phyloP scores from a whole-genome alignment of 2,113 vertebrate species.

The Setophaga coronata region DNA sequence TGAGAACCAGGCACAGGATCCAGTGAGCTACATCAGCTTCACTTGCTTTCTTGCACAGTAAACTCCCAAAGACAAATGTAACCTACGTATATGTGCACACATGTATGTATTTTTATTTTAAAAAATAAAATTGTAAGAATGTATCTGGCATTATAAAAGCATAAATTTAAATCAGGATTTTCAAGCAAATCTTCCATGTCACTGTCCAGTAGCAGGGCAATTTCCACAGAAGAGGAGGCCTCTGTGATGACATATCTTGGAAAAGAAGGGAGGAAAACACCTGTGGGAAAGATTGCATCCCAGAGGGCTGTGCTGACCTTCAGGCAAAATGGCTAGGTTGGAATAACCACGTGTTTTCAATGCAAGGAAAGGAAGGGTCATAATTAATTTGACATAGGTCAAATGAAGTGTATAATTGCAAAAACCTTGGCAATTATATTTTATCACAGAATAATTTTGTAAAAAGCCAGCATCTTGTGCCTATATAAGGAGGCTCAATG shows the following conservation, averaged over 20 bases:
- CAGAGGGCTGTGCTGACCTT: background rate
- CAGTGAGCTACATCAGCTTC: background rate
- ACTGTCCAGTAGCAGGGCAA: background rate
- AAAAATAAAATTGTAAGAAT: background rate
- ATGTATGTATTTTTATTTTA: background rate
- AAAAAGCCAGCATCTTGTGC: background rate
- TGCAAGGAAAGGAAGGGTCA: background rate
- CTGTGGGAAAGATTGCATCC: background rate
- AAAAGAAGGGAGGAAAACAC: background rate
- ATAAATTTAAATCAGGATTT: background rate
- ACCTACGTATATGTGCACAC: too few relatives aligned
- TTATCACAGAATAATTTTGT: background rate
- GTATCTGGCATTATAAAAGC: background rate
- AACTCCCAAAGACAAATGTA: background rate
- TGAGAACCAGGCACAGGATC: background rate
- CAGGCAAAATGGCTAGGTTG: background rate
- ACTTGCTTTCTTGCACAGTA: background rate
- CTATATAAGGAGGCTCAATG: background rate
- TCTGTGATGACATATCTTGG: background rate
- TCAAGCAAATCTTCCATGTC: background rate
- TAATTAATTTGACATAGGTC: background rate
- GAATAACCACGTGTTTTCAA: background rate
- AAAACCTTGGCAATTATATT: background rate
- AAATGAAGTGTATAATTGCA: too few relatives aligned
- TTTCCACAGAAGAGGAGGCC: background rate